Base-by-base conservation (phyloP, 1,140 invertebrate genomes). In the Cydia amplana region DNA sequence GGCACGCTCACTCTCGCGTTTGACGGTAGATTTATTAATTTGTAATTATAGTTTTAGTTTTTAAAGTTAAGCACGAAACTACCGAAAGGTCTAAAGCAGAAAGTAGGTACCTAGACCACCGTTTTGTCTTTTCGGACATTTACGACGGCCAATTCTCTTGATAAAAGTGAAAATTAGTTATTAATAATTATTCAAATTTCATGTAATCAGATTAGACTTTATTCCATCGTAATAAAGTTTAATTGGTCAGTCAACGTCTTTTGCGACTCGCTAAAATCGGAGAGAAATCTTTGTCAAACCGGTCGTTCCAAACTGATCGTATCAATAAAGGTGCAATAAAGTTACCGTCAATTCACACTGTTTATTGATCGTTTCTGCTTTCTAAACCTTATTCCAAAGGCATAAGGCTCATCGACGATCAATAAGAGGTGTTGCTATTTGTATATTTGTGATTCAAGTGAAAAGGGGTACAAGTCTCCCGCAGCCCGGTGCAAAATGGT, bases 221-320 rank as follows among this genome's bases (percentile, higher is more conserved):
- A 23, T 60, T 23, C 20, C 55, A 10, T 55, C 55, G 55, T 23
- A 23, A 60, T 23, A 60, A 60, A 7, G 20, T 12, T 60, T 23
- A 6, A 23, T 10, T 23, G 6, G 2, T 10, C 20, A 23, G 18
- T 20, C 55, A n/a, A n/a, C 20, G 20, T 60, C 20, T 23, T 23
- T n/a, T 60, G 9, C 3, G 20, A 3, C 7, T 60, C 18, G 55
- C 55, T 60, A 60, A 60, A 60, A 60, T 60, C 55, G 55, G 55
- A 60, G 55, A 60, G 55, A 60, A 60, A 60, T 60, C 51, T 60
- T 60, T 23, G 55, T 60, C 55, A 60, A 60, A 60, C 55, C 55
- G 55, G 55, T 60, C 55, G 55, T 60, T 60, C 55, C 20, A 60
- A 60, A 60, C 55, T 23, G 55, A 60, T 60, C 55, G 55, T 60